A percentile compares a stretch with the other conserved stretches of the same genome.
Evolutionary conservation across 2,797 vertebrate genomes (phyloP).

Genomic region (Ciconia nigra): DNA sequence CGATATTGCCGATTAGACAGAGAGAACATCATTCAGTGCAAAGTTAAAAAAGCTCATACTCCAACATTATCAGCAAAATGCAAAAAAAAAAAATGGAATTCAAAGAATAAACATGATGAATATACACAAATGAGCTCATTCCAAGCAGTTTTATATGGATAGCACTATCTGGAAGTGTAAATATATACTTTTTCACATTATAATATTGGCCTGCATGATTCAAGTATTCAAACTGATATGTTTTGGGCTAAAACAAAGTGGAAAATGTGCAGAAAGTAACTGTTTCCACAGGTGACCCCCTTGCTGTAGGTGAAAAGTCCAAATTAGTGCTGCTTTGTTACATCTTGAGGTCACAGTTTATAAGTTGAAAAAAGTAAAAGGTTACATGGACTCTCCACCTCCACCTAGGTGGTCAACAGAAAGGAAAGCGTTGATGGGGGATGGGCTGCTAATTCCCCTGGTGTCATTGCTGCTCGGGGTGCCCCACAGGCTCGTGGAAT

Average conservation of each 20-base stretch:
- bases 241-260: conserved; percentile 99
- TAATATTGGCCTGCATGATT: conserved; percentile 99
- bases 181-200: conserved; percentile 99
- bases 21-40: conserved; percentile 96
- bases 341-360: conserved; percentile 83
- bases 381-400: conserved; percentile 93
- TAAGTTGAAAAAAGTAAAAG: conserved; percentile 71
- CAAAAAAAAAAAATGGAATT: conserved; percentile 79
- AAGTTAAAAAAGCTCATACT: conserved; percentile 94
- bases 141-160: conserved; percentile 87
- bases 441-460: conserved; percentile 90
- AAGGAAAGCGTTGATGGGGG: conserved; percentile 93
- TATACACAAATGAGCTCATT: conserved; percentile 89
- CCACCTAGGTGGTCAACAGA: conserved; percentile 96
- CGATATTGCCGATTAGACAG: conserved; percentile 85
- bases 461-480: conserved; percentile 84
- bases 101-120: conserved; percentile 87
- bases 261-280: conserved; percentile 98
- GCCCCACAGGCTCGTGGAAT: conserved; percentile 98
- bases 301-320: conserved; percentile 89
- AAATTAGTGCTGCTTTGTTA: conserved; percentile 87
- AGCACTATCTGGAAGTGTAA: conserved; percentile 98
- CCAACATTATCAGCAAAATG: conserved; percentile 87
- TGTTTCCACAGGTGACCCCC: conserved; percentile 93
- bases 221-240: conserved; percentile 99